Base-by-base conservation (phyloP, 2,797 vertebrate species). In the Eutrigla gurnardus region DNA sequence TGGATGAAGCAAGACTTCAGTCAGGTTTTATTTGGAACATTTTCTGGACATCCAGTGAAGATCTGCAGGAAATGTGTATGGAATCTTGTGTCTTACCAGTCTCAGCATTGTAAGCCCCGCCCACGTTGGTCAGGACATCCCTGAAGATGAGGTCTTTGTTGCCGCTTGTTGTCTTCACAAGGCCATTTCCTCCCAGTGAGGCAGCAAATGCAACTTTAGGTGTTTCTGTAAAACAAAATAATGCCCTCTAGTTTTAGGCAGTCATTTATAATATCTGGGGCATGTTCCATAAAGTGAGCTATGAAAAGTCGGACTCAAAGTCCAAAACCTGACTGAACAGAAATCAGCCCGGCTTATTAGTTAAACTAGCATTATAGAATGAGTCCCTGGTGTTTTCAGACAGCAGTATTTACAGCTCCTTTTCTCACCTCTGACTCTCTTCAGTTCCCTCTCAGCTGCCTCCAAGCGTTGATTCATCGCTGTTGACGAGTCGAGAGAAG, bases 171-270 rank as follows among this genome's bases (percentile, higher is more conserved):
- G 88, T 78, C 80, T 87, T 88, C 55, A 73, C 33, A 0, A 81
- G 25, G 18, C 90, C 86, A 36, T 86, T 63, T 57, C 76, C 82
- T 53, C 91, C 90, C 75, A 92, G 83, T 0, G 90, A 92, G 15
- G 83, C 91, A 8, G 90, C 71, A 7, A 91, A 92, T 0, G 90
- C 90, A 4, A 92, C 70, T 57, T 86, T 89, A 4, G 90, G 90
- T 2, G 46, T 72, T 15, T 86, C 89, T 65, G 63, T 25, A 25
- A 25, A 2, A 60, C 18, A 60, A 14, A 35, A 25, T 25, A 25
- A 25, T 25, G 2, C 25, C 25, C 25, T 25, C 25, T 25, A 25
- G 25, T 25, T 25, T 25, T 25, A 25, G 25, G 25, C 25, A 25
- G 25, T 25, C 25, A 25, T 25, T 25, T 25, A 25, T 25, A 25